These are phyloP conservation scores for Tetropium fuscum DNA, from an alignment of 2,888 invertebrate genomes.

Conservation along the genomic window DNA sequence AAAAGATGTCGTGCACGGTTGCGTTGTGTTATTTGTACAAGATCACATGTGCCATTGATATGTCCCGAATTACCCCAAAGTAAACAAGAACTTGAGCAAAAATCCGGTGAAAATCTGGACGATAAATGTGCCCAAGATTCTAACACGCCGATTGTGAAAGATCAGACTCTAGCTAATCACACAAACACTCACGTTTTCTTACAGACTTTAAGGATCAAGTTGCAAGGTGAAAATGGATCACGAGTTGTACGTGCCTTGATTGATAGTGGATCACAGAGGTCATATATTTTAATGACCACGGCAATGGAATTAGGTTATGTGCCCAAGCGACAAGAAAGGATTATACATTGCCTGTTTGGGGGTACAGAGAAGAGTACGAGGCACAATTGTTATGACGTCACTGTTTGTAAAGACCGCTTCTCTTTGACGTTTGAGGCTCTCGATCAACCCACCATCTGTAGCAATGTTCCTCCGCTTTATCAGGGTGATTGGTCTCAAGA, in stretches of 20 bases:
- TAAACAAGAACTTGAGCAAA: no score
- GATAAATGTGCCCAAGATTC: no score
- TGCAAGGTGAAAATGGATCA: neutral
- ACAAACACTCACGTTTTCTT: no score
- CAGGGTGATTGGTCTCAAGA: slow-evolving; percentile 16
- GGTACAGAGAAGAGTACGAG: slow-evolving; percentile 48
- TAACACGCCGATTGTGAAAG: no score
- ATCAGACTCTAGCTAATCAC: no score
- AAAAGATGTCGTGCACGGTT: slow-evolving; percentile 7
- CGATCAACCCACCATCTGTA: slow-evolving; percentile 5
- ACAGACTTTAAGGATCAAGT: slow-evolving; percentile 27
- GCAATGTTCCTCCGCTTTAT: neutral
- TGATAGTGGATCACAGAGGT: slow-evolving; percentile 32
- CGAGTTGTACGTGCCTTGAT: slow-evolving; percentile 16
- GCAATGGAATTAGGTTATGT: slow-evolving; percentile 3
- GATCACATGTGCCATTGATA: slow-evolving; percentile 7
- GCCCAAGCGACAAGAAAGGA: slow-evolving; percentile 15
- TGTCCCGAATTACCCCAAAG: neutral
- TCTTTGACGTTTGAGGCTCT: slow-evolving; percentile 1
- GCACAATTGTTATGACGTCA: slow-evolving; percentile 14
- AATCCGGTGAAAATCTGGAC: no score
- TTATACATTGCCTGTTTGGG: slow-evolving; percentile 58
- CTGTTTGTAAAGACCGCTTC: neutral
- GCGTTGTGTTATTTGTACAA: slow-evolving; percentile 16
- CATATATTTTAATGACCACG: slow-evolving; percentile 29